Percentiles rank a stretch among this genome's conserved stretches.
Conservation (phyloP, 2,113 vertebrate species). For the Dromas ardeola region DNA sequence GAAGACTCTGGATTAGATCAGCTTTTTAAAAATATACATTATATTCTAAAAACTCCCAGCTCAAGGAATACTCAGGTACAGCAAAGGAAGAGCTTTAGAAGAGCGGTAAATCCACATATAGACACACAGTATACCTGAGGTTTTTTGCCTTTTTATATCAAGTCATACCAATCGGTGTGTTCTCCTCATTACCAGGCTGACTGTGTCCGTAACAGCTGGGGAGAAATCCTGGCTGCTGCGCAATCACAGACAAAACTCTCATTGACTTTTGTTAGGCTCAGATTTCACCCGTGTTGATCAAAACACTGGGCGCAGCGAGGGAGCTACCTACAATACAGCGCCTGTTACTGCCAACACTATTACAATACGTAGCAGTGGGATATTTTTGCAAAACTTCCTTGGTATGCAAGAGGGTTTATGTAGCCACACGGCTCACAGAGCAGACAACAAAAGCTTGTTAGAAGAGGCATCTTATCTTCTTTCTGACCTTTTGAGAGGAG, state of each 20-base stretch:
- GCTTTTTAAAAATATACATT: background rate
- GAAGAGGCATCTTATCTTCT: background rate
- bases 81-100: background rate
- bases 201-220: constrained; percentile 7
- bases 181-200: background rate
- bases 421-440: background rate
- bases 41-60: background rate
- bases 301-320: background rate
- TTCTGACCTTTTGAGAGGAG: background rate
- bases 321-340: background rate
- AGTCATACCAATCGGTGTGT: accelerated
- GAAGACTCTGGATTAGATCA: background rate
- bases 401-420: background rate
- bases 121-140: accelerated
- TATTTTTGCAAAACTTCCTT: background rate
- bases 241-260: constrained; percentile 35
- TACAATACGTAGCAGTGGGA: background rate
- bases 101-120: background rate
- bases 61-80: background rate
- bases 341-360: background rate
- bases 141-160: background rate
- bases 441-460: background rate
- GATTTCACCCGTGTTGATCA: background rate
- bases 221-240: background rate
- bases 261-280: constrained; percentile 34